phyloP scores from a whole-genome alignment of 2,797 vertebrate species.

The Tarsius wallacei region DNA sequence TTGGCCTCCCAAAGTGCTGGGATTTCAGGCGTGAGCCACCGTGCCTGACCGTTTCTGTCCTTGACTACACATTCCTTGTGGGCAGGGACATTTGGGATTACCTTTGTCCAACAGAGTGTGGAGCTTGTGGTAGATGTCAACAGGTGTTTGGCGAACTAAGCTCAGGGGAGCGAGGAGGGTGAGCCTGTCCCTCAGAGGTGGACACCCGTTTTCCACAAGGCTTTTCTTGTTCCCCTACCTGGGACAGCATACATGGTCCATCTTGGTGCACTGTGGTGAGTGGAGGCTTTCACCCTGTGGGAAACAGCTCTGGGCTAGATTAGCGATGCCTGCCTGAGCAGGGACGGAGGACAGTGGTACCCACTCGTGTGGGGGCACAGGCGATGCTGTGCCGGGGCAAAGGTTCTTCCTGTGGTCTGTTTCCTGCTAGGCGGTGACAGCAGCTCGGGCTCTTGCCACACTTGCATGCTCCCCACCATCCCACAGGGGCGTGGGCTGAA shows the following conservation, averaged over 20 bases:
- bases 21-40: too few species aligned
- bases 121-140: fast-evolving
- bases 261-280: too few species aligned
- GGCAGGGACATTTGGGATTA: background rate
- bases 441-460: conserved; percentile 67
- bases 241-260: fast-evolving
- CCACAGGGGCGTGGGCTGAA: conserved; percentile 74
- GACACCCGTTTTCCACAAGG: background rate
- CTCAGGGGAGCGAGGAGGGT: too few species aligned
- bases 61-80: background rate
- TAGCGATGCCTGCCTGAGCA: fast-evolving
- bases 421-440: conserved; percentile 32
- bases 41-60: background rate
- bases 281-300: background rate
- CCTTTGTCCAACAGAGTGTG: background rate
- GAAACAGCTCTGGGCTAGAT: background rate
- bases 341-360: background rate
- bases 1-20: too few species aligned
- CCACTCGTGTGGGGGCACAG: fast-evolving
- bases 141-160: background rate
- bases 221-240: background rate
- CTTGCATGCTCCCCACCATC: conserved; percentile 56
- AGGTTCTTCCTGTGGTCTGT: conserved; percentile 51
- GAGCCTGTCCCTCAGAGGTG: background rate
- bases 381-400: background rate